Percentiles rank a stretch among this genome's conserved stretches.
Conservation (phyloP, 2,113 vertebrate genomes). For the Tachysurus vachellii region DNA sequence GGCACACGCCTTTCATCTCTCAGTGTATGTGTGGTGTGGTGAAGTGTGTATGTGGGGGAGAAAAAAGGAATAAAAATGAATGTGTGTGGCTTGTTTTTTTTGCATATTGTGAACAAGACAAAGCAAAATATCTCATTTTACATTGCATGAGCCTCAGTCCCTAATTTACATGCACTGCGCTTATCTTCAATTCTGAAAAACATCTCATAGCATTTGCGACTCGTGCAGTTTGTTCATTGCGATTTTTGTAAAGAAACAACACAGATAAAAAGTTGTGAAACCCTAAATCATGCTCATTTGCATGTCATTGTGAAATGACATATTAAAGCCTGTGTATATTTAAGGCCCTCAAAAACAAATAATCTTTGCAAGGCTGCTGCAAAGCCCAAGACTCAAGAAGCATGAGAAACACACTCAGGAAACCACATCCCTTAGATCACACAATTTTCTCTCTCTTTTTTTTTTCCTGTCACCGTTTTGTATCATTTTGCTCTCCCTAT, state of each 20-base stretch:
- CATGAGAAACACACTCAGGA: constrained; percentile 15
- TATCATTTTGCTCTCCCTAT: not conserved
- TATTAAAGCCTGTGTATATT: not conserved
- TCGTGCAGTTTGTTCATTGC: not conserved
- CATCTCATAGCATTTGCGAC: not conserved
- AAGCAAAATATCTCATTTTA: not conserved
- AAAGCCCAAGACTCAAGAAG: constrained; percentile 5
- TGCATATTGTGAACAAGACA: not conserved
- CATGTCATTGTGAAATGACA: not conserved
- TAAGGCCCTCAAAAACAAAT: not conserved
- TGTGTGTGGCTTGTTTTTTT: not conserved
- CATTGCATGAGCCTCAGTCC: not conserved
- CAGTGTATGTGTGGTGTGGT: not conserved
- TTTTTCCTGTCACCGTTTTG: not conserved
- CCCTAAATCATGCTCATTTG: not conserved
- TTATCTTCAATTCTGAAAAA: not conserved
- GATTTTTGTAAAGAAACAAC: not conserved
- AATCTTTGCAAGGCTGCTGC: not conserved
- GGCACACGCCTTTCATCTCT: constrained; percentile 49
- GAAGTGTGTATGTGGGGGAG: not conserved
- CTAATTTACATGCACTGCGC: not conserved
- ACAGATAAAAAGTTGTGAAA: not conserved
- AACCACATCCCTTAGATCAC: constrained; percentile 36
- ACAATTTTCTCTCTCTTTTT: not conserved
- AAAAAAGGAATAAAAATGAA: constrained; percentile 3